phyloP scores from a whole-genome alignment of 1,140 invertebrate species.

The Scaptomyza graminum region DNA sequence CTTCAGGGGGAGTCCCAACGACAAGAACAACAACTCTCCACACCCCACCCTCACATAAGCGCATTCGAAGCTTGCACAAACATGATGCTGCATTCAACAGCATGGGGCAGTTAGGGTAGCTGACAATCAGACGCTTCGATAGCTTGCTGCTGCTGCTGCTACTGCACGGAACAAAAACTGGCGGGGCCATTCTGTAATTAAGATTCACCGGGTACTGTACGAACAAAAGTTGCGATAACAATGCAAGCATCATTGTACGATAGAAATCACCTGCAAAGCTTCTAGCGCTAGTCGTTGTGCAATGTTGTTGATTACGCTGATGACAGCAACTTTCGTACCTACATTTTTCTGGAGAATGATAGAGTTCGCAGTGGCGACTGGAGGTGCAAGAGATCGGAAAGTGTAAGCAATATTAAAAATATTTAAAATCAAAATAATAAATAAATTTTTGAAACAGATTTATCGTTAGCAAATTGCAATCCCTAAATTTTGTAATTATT shows the following conservation, averaged over 20 bases:
- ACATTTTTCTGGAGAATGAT: not conserved
- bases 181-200: conserved; percentile 19
- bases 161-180: not conserved
- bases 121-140: conserved; percentile 17
- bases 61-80: conserved; percentile 50
- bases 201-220: conserved; percentile 5
- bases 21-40: conserved; percentile 42
- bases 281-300: not conserved
- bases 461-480: not conserved
- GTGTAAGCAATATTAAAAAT: not conserved
- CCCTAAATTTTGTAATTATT: too few species aligned
- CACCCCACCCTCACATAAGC: not conserved
- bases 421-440: not conserved
- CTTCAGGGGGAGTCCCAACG: conserved; percentile 42
- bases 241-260: not conserved
- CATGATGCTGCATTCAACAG: conserved; percentile 41
- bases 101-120: not conserved
- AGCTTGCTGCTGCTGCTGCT: not conserved
- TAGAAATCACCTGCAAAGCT: not conserved
- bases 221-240: conserved; percentile 17
- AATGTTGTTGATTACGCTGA: conserved; percentile 5
- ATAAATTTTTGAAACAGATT: too few species aligned
- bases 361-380: not conserved
- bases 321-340: not conserved
- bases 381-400: not conserved